phyloP scores from a whole-genome alignment of 2,113 vertebrate genomes.

The Thermophis baileyi region DNA sequence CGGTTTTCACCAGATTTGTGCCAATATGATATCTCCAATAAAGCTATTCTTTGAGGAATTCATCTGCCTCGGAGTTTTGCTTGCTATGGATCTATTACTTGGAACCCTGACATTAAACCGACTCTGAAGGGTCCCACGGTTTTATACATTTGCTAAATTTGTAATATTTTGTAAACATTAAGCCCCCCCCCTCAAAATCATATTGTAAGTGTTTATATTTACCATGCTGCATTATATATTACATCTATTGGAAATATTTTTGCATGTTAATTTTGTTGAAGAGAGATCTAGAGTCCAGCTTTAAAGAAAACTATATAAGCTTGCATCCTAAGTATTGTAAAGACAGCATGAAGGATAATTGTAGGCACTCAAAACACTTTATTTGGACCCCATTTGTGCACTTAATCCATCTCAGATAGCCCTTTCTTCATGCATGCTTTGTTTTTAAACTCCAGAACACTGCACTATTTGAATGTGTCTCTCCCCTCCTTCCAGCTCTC shows the following conservation, averaged over 20 bases:
- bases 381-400: not conserved
- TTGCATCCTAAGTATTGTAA: not conserved
- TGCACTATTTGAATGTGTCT: not conserved
- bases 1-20: no score
- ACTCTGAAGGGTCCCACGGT: not conserved
- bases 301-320: not conserved
- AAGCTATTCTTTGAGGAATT: no score
- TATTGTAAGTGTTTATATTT: not conserved
- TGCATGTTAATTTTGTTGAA: not conserved
- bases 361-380: not conserved
- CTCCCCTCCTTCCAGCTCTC: not conserved
- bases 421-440: not conserved
- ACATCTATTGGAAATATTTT: not conserved
- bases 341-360: not conserved
- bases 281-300: not conserved
- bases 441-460: not conserved
- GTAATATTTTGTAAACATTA: not conserved
- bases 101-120: no score
- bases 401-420: not conserved
- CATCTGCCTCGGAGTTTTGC: no score
- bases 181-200: not conserved
- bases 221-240: not conserved
- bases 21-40: no score
- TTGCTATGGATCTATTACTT: no score
- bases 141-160: not conserved